A percentile compares a stretch with the other conserved stretches of the same genome.
Conservation (phyloP, 2,888 invertebrate genomes). For the Apodemia duryi region DNA sequence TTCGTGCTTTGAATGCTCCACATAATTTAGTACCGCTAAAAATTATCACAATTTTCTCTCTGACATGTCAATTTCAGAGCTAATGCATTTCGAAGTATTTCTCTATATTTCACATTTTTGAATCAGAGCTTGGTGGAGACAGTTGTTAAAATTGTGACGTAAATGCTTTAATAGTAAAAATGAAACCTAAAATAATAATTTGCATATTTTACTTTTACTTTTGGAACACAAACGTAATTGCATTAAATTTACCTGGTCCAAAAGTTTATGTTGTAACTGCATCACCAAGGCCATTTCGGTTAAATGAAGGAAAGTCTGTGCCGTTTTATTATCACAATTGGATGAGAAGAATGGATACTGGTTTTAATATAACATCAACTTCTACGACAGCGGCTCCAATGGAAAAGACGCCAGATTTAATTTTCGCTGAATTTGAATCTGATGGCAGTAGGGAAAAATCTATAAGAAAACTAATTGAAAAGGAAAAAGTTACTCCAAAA, state of each 20-base stretch:
- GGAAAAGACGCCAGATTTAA: conserved; percentile 61
- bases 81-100: conserved; percentile 36
- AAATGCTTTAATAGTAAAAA: conserved; percentile 49
- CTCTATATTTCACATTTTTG: conserved; percentile 49
- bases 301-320: conserved; percentile 51
- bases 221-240: conserved; percentile 37
- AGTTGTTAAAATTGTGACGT: conserved; percentile 39
- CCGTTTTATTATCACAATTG: conserved; percentile 71
- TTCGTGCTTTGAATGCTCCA: conserved; percentile 63
- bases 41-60: conserved; percentile 68
- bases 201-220: conserved; percentile 45
- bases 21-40: conserved; percentile 68
- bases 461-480: conserved; percentile 61
- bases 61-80: conserved; percentile 42
- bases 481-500: conserved; percentile 47
- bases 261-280: conserved; percentile 69
- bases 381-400: conserved; percentile 43
- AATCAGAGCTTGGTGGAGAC: conserved; percentile 48
- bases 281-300: conserved; percentile 43
- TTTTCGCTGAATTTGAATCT: conserved; percentile 71
- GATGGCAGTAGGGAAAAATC: conserved; percentile 54
- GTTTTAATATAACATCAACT: conserved; percentile 38
- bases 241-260: conserved; percentile 55
- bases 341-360: conserved; percentile 63
- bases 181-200: conserved; percentile 44